A percentile compares a stretch with the other conserved stretches of the same genome.
Conservation (phyloP, 23 tunicate species). For the Ciona savignyi region DNA sequence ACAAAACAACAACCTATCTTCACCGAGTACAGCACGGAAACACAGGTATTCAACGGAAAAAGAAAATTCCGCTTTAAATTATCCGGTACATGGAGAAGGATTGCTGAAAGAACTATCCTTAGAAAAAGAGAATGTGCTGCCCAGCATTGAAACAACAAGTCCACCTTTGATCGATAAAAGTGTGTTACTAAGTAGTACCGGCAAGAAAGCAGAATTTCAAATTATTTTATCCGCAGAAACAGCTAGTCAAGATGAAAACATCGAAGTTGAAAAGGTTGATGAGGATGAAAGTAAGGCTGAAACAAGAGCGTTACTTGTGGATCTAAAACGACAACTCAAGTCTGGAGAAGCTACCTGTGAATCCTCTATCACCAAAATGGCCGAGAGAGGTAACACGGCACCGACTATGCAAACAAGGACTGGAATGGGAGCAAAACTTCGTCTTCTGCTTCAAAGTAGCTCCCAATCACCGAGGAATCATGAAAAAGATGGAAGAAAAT, state of each 20-base stretch:
- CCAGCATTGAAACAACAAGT: constrained; percentile 3
- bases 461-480: constrained; percentile 18
- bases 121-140: constrained; percentile 5
- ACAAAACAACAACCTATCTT: constrained; percentile 3
- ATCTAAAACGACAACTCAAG: constrained; percentile 32
- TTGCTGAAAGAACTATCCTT: constrained; percentile 21
- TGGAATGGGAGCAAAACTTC: constrained; percentile 43
- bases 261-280: background rate
- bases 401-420: constrained; percentile 19
- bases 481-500: constrained; percentile 1
- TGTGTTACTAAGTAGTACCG: background rate
- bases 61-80: constrained; percentile 12
- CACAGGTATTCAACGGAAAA: background rate
- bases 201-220: background rate
- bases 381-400: constrained; percentile 11
- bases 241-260: no score
- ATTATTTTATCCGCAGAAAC: background rate
- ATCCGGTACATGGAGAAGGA: constrained; percentile 69
- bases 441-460: constrained; percentile 44
- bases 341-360: background rate
- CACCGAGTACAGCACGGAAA: constrained; percentile 7
- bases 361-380: background rate
- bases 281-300: constrained; percentile 21
- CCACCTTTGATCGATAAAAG: background rate
- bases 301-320: constrained; percentile 39